These are phyloP conservation scores for Notocelia uddmanniana DNA, from an alignment of 2,888 invertebrate genomes.

Conservation along the genomic window DNA sequence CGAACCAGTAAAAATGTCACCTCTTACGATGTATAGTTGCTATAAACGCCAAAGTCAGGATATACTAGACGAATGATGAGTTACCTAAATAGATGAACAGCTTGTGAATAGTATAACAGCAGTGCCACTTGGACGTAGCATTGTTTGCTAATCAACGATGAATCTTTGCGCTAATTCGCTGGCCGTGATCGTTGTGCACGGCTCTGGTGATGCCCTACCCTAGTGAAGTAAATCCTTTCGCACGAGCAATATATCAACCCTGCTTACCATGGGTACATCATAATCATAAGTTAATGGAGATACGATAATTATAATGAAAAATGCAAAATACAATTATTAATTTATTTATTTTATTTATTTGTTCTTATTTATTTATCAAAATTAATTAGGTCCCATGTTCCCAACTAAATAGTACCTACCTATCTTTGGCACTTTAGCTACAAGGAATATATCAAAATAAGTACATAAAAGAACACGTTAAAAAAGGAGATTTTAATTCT, in stretches of 20 bases:
- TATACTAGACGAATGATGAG: background rate
- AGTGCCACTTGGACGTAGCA: conserved; percentile 9
- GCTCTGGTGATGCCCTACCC: conserved; percentile 2
- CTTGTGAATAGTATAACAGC: background rate
- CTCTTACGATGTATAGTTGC: background rate
- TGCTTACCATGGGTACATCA: background rate
- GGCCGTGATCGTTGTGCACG: conserved; percentile 16
- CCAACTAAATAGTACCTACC: too few relatives aligned
- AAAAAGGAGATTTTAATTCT: too few relatives aligned
- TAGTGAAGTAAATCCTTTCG: conserved; percentile 7
- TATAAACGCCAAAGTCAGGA: background rate
- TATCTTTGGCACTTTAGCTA: too few relatives aligned
- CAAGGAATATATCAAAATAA: too few relatives aligned
- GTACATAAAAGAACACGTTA: too few relatives aligned
- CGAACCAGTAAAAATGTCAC: background rate
- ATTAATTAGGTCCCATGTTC: too few relatives aligned
- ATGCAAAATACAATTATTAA: too few relatives aligned
- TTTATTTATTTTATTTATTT: too few relatives aligned
- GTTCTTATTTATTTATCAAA: too few relatives aligned
- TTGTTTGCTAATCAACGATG: conserved; percentile 17
- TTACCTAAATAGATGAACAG: background rate
- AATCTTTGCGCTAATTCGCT: conserved; percentile 23
- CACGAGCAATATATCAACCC: background rate
- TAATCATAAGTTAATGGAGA: background rate
- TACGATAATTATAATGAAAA: too few relatives aligned